A percentile compares a stretch with the other conserved stretches of the same genome.
Evolutionary conservation across 2,888 invertebrate genomes (phyloP).

Genomic region (Platycheirus rosarum): DNA sequence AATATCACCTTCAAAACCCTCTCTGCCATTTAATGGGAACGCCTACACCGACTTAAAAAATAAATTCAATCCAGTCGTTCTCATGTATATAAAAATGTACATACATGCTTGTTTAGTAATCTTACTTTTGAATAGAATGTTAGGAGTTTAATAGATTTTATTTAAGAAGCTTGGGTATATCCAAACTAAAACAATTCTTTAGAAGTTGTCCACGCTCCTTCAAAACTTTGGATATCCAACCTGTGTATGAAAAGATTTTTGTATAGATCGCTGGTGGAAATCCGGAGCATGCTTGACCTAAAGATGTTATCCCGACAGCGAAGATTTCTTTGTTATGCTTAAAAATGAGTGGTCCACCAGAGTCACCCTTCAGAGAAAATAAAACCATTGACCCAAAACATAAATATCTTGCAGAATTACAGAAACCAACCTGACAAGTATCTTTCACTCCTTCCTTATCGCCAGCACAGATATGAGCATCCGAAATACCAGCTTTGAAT

Average conservation of each 20-base stretch:
- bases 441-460: constrained; percentile 72
- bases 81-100: too few relatives aligned
- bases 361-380: constrained; percentile 72
- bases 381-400: too few relatives aligned
- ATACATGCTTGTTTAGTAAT: too few relatives aligned
- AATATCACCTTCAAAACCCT: too few relatives aligned
- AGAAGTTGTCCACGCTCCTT: background rate
- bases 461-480: constrained; percentile 78
- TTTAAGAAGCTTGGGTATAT: too few relatives aligned
- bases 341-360: constrained; percentile 74
- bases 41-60: too few relatives aligned
- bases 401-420: background rate
- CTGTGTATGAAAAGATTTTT: background rate
- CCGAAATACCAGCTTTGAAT: constrained; percentile 71
- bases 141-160: too few relatives aligned
- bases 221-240: background rate
- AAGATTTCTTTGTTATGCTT: constrained; percentile 12
- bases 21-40: too few relatives aligned
- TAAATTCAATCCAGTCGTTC: too few relatives aligned
- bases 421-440: constrained; percentile 65
- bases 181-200: too few relatives aligned
- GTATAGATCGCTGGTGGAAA: constrained; percentile 57
- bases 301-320: constrained; percentile 73
- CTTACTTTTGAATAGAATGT: too few relatives aligned
- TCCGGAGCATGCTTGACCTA: constrained; percentile 61